phyloP scores from a whole-genome alignment of 92 coral and sea anemone species.

The Blastomussa wellsi region DNA sequence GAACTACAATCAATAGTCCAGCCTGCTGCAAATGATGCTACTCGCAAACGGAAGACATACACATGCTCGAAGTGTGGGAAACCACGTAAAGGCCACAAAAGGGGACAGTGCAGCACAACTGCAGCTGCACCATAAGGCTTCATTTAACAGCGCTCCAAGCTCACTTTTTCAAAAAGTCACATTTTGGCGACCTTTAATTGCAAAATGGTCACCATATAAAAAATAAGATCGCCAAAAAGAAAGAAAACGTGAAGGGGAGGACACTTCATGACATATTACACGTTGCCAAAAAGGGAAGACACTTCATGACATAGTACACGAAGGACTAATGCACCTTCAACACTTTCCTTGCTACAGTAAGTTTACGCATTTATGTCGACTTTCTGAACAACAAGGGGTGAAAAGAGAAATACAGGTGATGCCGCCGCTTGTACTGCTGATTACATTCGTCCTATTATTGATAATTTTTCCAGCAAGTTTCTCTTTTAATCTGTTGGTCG shows the following conservation, averaged over 20 bases:
- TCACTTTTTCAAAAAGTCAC: not conserved
- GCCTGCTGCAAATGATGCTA: slow-evolving; percentile 9
- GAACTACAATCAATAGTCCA: slow-evolving; percentile 21
- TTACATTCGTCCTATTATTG: too few relatives aligned
- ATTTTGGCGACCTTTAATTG: not conserved
- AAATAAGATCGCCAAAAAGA: too few relatives aligned
- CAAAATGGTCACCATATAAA: not conserved
- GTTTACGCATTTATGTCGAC: too few relatives aligned
- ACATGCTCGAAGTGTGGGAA: slow-evolving; percentile 38
- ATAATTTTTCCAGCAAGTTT: not conserved
- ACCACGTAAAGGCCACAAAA: not conserved
- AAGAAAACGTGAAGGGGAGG: not conserved
- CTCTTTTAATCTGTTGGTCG: not conserved
- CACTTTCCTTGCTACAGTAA: not conserved
- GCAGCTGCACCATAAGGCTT: too few relatives aligned
- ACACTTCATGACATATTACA: not conserved
- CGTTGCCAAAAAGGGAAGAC: too few relatives aligned
- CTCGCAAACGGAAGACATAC: slow-evolving; percentile 5
- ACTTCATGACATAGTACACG: too few relatives aligned
- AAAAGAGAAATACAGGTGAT: too few relatives aligned
- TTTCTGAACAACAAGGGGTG: too few relatives aligned
- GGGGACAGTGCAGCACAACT: too few relatives aligned
- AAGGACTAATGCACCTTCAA: not conserved
- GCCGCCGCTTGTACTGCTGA: too few relatives aligned
- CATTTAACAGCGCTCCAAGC: not conserved